Conservation (phyloP, 2,113 vertebrate species). For the Alaudala cheleensis region DNA sequence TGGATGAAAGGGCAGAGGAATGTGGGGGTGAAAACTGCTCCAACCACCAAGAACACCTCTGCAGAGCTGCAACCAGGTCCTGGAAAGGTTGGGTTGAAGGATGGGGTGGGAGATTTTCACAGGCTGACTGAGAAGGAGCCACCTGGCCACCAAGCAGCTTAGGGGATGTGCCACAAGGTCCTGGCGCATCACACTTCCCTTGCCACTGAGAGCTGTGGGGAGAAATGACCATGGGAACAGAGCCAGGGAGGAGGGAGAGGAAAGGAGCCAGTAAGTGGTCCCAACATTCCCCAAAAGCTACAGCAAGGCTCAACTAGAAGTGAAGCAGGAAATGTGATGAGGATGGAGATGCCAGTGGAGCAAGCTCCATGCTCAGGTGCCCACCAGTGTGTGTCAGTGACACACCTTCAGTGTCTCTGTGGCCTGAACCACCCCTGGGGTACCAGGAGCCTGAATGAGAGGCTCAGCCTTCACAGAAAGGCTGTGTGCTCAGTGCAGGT, state of each 20-base stretch:
- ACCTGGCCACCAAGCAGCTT: fast-evolving
- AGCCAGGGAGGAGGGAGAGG: not conserved
- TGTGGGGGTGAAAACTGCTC: not conserved
- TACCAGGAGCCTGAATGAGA: not conserved
- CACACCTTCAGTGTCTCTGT: not conserved
- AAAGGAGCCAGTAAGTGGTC: not conserved
- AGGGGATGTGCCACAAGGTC: not conserved
- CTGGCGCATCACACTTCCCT: not conserved
- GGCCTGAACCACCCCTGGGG: not conserved
- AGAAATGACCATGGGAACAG: not conserved
- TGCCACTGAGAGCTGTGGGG: fast-evolving
- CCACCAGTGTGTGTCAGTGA: fast-evolving
- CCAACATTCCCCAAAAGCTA: not conserved
- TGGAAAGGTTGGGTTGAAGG: not conserved
- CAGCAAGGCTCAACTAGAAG: not conserved
- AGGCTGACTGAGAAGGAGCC: not conserved
- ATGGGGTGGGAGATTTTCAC: not conserved
- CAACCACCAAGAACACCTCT: not conserved
- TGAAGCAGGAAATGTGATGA: not conserved
- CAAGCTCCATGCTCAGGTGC: fast-evolving
- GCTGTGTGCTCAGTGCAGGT: not conserved
- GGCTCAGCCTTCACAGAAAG: not conserved
- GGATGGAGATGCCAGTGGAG: not conserved
- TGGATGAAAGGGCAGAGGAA: not conserved
- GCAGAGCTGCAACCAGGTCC: not conserved